Evolutionary conservation across 2,888 invertebrate species (phyloP).

Genomic region (Papilio protenor): DNA sequence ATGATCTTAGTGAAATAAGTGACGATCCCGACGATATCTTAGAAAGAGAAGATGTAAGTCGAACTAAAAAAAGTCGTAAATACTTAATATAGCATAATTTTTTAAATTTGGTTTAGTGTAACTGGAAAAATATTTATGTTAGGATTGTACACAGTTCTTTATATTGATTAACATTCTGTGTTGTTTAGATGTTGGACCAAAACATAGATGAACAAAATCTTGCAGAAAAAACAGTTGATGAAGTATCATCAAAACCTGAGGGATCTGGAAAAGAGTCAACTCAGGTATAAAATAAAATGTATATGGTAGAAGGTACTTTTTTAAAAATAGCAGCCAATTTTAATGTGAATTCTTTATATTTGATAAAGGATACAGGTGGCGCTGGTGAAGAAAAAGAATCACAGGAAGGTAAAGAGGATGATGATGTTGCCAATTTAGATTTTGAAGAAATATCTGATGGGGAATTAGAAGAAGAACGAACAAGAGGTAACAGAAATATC

Average conservation of each 20-base stretch:
- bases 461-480: conserved; percentile 93
- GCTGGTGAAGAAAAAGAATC: conserved; percentile 75
- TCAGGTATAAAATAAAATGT: conserved; percentile 59
- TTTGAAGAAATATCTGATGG: conserved; percentile 97
- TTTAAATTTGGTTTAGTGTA: neutral
- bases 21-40: conserved; percentile 95
- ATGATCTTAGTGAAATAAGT: conserved; percentile 94
- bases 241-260: conserved; percentile 65
- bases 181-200: conserved; percentile 73
- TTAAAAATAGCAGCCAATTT: neutral
- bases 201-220: conserved; percentile 75
- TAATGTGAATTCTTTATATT: neutral
- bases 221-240: conserved; percentile 64
- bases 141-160: neutral
- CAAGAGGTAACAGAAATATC: conserved; percentile 65
- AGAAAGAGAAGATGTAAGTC: conserved; percentile 88
- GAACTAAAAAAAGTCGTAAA: conserved; percentile 1
- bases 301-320: neutral
- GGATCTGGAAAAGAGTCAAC: conserved; percentile 74
- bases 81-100: neutral
- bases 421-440: conserved; percentile 89
- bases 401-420: conserved; percentile 86
- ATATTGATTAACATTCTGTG: no score
- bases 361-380: conserved; percentile 71
- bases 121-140: neutral